Evolutionary conservation across 2,888 invertebrate genomes (phyloP), one percentile per base, ranked within the genome.

Genomic region (Amphimallon solstitiale): DNA sequence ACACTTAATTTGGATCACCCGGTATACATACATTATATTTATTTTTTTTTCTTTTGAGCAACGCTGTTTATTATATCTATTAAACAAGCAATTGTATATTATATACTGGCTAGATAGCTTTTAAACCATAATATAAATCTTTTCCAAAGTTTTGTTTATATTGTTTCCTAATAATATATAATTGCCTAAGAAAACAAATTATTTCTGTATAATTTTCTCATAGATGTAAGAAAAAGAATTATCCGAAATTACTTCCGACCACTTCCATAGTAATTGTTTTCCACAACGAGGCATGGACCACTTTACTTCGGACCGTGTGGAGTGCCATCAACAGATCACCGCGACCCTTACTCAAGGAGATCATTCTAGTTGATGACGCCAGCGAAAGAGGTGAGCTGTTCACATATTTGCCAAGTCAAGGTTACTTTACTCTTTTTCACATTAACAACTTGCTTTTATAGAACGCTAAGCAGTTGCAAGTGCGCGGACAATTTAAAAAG

Each of bases 211-310:
- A 48, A 59, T 52, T 46, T 37, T 49, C 21, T 79, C 79, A 66
- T 76, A 93, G 93, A 69, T 95, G 95, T 82, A 92, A 91, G 81
- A 87, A 85, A 75, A 95, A 95, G 81, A 85, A 83, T 64, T 93
- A 95, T 82, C 89, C 92, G 40, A 86, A 87, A 49, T 85, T 91
- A 71, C 86, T 98, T 77, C 98, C 98, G 2, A 91, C 93, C 43
- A 97, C 98, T 17, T 95, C 96, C 77, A 95, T 99, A 76, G 96
- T 99, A 68, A 97, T 99, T 77, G 98, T 99, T 61, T 99, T 99
- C 85, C 98, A 99, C 85, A 99, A 99, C 82, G 98, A 99, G 83
- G 98, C 98, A 0, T 98, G 98, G 98, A 92, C 95, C 45, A 99
- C 98, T 0, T 86, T 99, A 15, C 86, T 98, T 69, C 86, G 98